A percentile compares a stretch with the other conserved stretches of the same genome.
Evolutionary conservation across 2,797 vertebrate genomes (phyloP).

Genomic region (Esox lucius): DNA sequence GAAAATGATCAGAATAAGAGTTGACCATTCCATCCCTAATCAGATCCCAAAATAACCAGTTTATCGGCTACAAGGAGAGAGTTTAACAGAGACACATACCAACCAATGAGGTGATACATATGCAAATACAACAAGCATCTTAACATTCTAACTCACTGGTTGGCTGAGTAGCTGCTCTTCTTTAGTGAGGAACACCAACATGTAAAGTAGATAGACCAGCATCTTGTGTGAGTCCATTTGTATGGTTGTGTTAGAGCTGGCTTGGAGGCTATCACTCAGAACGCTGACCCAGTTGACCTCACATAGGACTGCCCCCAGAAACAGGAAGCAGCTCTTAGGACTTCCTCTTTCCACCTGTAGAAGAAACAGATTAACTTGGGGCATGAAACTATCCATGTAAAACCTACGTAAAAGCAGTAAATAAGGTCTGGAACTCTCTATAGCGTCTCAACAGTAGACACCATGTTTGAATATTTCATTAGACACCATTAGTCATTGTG

Average conservation of each 20-base stretch:
- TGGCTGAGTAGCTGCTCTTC: slow-evolving; percentile 84
- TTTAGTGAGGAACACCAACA: slow-evolving; percentile 92
- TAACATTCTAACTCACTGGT: slow-evolving; percentile 69
- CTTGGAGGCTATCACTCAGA: slow-evolving; percentile 83
- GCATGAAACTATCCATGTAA: neutral
- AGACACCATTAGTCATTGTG: no score
- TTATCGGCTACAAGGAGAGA: neutral
- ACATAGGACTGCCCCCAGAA: slow-evolving; percentile 90
- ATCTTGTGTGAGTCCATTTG: slow-evolving; percentile 76
- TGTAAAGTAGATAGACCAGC: slow-evolving; percentile 91
- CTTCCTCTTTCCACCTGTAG: slow-evolving; percentile 93
- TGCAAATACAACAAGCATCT: neutral
- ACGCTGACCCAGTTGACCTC: slow-evolving; percentile 96
- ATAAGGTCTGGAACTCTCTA: no score
- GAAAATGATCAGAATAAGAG: neutral
- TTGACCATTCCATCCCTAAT: neutral
- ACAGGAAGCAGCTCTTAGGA: slow-evolving; percentile 95
- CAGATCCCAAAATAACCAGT: neutral
- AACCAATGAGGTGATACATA: neutral
- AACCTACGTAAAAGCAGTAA: neutral
- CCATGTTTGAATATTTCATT: no score
- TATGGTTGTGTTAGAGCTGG: slow-evolving; percentile 53
- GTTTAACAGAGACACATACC: neutral
- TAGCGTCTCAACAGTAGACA: no score
- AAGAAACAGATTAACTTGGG: slow-evolving; percentile 12